Evolutionary conservation across 2,113 vertebrate species (phyloP).

Genomic region (Onychostoma macrolepis): DNA sequence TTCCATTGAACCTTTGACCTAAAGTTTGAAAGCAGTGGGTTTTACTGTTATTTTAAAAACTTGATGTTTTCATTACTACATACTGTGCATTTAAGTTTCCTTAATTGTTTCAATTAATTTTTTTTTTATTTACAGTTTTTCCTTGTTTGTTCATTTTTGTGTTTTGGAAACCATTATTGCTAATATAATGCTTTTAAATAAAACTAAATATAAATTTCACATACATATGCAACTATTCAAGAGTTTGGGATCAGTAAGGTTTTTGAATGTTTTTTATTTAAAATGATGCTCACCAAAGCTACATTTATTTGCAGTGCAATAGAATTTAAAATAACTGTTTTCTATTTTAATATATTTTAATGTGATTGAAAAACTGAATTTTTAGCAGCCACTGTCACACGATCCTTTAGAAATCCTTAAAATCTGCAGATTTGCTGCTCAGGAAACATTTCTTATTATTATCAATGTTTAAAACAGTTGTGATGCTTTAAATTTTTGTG

Average conservation of each 20-base stretch:
- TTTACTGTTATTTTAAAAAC: not conserved
- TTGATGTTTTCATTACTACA: not conserved
- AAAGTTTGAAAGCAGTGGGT: not conserved
- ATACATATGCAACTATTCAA: not conserved
- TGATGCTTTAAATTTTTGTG: not conserved
- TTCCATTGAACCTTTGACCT: not conserved
- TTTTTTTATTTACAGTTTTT: not conserved
- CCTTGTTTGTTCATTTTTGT: too few relatives aligned
- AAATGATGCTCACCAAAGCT: not conserved
- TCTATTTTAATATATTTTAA: not conserved
- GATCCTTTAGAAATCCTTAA: not conserved
- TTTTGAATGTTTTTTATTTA: not conserved
- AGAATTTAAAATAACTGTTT: not conserved
- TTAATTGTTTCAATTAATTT: too few relatives aligned
- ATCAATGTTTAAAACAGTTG: not conserved
- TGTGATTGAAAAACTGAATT: not conserved
- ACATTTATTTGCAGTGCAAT: not conserved
- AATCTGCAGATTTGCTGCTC: not conserved
- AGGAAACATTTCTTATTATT: not conserved
- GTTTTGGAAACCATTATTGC: too few relatives aligned
- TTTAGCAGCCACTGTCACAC: not conserved
- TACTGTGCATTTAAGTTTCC: not conserved
- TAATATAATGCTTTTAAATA: too few relatives aligned
- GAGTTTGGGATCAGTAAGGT: not conserved
- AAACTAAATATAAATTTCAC: too few relatives aligned